A percentile compares a stretch with the other conserved stretches of the same genome.
phyloP scores from a whole-genome alignment of 2,797 vertebrate genomes.

The Coccyzus lansbergi region DNA sequence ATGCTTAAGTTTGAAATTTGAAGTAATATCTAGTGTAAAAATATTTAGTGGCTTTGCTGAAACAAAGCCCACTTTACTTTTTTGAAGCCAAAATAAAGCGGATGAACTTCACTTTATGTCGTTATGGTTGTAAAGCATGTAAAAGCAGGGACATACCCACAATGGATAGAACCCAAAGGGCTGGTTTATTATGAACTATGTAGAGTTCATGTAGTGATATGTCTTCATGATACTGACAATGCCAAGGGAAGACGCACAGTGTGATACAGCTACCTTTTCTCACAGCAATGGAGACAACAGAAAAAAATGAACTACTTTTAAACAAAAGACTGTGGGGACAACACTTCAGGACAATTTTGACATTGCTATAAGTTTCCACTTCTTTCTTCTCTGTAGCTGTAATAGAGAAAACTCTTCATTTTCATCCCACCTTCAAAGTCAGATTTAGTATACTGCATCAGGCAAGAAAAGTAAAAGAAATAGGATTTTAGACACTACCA shows the following conservation, averaged over 20 bases:
- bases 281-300: constrained; percentile 84
- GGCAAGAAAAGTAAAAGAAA: constrained; percentile 57
- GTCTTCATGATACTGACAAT: constrained; percentile 76
- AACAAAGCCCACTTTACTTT: background rate
- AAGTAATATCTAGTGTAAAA: background rate
- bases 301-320: constrained; percentile 77
- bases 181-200: constrained; percentile 45
- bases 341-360: constrained; percentile 81
- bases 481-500: constrained; percentile 43
- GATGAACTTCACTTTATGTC: constrained; percentile 7
- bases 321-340: constrained; percentile 80
- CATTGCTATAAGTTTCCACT: constrained; percentile 82
- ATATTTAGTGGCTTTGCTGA: background rate
- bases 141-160: constrained; percentile 56
- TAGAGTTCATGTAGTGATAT: constrained; percentile 59
- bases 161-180: constrained; percentile 47
- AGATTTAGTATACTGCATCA: constrained; percentile 63
- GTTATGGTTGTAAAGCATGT: constrained; percentile 45
- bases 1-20: background rate
- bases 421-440: constrained; percentile 73
- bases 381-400: constrained; percentile 82
- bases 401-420: constrained; percentile 79
- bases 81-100: background rate
- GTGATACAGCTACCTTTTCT: constrained; percentile 79
- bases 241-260: constrained; percentile 82